Conservation (phyloP, 1,140 invertebrate genomes). For the Zelostemma sp. region DNA sequence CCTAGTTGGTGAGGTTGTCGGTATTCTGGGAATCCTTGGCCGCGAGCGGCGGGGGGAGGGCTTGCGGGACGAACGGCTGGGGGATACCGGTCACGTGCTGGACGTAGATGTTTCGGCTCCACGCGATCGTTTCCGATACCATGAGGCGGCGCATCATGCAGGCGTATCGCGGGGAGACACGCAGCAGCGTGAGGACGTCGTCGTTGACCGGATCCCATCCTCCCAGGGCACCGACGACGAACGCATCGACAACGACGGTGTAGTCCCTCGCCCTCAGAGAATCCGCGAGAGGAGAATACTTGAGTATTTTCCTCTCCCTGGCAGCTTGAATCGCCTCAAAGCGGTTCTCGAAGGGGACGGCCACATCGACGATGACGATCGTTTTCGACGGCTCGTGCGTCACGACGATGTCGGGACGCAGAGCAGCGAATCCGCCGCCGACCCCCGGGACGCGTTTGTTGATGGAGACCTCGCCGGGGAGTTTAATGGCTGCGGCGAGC, state of each 20-base stretch:
- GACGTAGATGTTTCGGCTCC: too few species aligned
- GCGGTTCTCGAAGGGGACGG: slow-evolving; percentile 60
- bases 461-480: slow-evolving; percentile 3
- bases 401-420: neutral
- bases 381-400: neutral
- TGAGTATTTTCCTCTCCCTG: slow-evolving; percentile 32
- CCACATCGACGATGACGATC: slow-evolving; percentile 51
- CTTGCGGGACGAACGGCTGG: too few species aligned
- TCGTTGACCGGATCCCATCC: slow-evolving; percentile 49
- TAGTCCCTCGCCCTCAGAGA: slow-evolving; percentile 23
- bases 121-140: too few species aligned
- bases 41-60: too few species aligned
- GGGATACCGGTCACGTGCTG: too few species aligned
- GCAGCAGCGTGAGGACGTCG: slow-evolving; percentile 12
- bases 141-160: slow-evolving; percentile 25
- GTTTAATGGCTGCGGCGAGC: slow-evolving; percentile 6
- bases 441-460: slow-evolving; percentile 23
- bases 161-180: slow-evolving; percentile 17
- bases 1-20: too few species aligned
- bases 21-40: too few species aligned
- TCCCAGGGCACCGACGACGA: slow-evolving; percentile 49
- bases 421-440: neutral
- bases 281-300: slow-evolving; percentile 43
- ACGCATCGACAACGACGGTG: slow-evolving; percentile 30
- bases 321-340: slow-evolving; percentile 27